phyloP scores from a whole-genome alignment of 2,888 invertebrate genomes.

The Julus scandinavius region DNA sequence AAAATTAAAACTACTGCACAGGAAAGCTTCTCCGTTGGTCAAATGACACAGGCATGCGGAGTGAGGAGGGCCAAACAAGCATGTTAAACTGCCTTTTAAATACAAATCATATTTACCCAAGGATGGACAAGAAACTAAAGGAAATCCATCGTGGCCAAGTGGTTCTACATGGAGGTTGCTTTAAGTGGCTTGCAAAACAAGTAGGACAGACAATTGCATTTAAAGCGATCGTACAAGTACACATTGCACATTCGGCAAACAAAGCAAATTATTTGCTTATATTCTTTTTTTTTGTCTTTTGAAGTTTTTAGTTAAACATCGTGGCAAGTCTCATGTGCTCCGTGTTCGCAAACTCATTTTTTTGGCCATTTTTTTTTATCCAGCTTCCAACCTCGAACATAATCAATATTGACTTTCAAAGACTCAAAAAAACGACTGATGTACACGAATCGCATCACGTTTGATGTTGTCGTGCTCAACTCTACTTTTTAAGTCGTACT shows the following conservation, averaged over 20 bases:
- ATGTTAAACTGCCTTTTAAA: conserved; percentile 31
- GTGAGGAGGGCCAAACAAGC: conserved; percentile 37
- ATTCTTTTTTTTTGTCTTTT: conserved; percentile 30
- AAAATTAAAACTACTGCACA: neutral
- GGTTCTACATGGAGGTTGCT: conserved; percentile 43
- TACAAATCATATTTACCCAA: conserved; percentile 46
- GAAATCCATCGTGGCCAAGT: conserved; percentile 43
- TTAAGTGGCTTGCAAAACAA: conserved; percentile 44
- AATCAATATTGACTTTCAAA: conserved; percentile 41
- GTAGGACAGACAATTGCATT: conserved; percentile 44
- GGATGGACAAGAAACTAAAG: conserved; percentile 44
- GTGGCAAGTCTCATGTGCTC: conserved; percentile 22
- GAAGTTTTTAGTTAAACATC: conserved; percentile 45
- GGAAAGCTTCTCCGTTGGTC: conserved; percentile 5
- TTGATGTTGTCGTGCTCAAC: conserved; percentile 31
- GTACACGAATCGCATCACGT: conserved; percentile 36
- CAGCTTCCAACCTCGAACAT: conserved; percentile 41
- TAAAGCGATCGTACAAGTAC: conserved; percentile 38
- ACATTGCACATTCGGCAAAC: conserved; percentile 45
- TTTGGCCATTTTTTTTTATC: neutral
- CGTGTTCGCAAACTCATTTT: conserved; percentile 43
- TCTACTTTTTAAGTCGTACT: conserved; percentile 6
- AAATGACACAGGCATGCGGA: neutral
- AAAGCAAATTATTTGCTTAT: conserved; percentile 43
- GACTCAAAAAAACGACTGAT: conserved; percentile 31